Base-by-base conservation (phyloP, 92 coral and sea anemone genomes). In the Paramuricea clavata region DNA sequence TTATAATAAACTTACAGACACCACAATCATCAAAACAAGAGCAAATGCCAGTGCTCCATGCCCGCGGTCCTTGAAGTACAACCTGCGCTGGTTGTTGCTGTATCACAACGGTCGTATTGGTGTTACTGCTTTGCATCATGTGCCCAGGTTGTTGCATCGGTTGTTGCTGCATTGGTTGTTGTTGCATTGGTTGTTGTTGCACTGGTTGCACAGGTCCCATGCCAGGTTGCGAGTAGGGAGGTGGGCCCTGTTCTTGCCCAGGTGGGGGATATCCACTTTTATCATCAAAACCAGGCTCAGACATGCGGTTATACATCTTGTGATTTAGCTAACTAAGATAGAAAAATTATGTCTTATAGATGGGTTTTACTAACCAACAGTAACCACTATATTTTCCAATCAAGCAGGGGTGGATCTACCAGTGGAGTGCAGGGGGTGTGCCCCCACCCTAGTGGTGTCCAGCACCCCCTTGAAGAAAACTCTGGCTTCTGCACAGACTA, bases 1-100 rank as follows among this genome's bases (percentile, higher is more conserved):
- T 57, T 16, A 31, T 54, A 54, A 54, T 23, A 47, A 13, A 79
- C 84, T 79, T 79, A 79, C 84, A 79, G 35, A 59, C 84, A 35
- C 73, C 84, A 39, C 84, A 79, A 34, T 79, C 84, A 60, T 79
- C 84, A 39, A 59, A 79, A 28, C 84, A 79, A 25, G 84, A 79
- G 28, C 72, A 79, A 12, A 79, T 8, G 35, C 84, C 84, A 3
- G 84, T 79, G 31, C 30, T 35, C 84, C 84, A 79, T 4, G 9
- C 57, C 16, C 73, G 52, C 1, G 84, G 84, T 41, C 84, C 84
- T 60, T 79, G 84, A 0, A 79, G 12, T 1, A 41, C 34, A 10
- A 79, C 50, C 27, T 59, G 73, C 11, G 72, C 1, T 21, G 22
- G 73, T 41, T 34, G 71, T 41, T 59, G 84, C 60, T 79, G 84